Evolutionary conservation across 2,113 vertebrate genomes (phyloP).

Genomic region (Atrichornis clamosus): DNA sequence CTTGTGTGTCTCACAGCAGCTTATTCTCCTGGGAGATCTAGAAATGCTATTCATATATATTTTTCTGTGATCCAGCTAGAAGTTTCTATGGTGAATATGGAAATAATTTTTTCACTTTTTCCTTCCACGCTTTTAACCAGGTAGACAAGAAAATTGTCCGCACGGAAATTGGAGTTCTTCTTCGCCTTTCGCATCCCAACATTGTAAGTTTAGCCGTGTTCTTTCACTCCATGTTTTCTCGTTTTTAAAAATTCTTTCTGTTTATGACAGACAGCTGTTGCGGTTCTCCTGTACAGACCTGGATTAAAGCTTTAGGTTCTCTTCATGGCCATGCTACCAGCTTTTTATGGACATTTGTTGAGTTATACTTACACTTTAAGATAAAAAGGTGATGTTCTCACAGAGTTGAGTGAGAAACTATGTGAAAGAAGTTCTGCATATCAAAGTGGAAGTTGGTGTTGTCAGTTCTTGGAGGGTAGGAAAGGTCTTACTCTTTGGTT

Average conservation of each 20-base stretch:
- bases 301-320: neutral
- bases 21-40: neutral
- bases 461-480: neutral
- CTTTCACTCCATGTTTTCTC: neutral
- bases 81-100: neutral
- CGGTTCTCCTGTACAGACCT: neutral
- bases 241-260: neutral
- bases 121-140: constrained; percentile 66
- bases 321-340: neutral
- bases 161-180: constrained; percentile 87
- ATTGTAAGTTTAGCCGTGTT: constrained; percentile 78
- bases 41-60: neutral
- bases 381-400: neutral
- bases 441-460: neutral
- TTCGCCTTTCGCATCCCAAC: constrained; percentile 88
- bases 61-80: neutral
- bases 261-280: neutral
- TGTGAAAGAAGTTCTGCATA: neutral
- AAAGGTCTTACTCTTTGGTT: neutral
- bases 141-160: constrained; percentile 91
- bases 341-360: neutral
- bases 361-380: neutral
- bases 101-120: constrained; percentile 8
- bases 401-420: neutral
- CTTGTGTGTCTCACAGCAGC: neutral